phyloP scores from a whole-genome alignment of 2,888 invertebrate species.

The Lochmaea crataegi region DNA sequence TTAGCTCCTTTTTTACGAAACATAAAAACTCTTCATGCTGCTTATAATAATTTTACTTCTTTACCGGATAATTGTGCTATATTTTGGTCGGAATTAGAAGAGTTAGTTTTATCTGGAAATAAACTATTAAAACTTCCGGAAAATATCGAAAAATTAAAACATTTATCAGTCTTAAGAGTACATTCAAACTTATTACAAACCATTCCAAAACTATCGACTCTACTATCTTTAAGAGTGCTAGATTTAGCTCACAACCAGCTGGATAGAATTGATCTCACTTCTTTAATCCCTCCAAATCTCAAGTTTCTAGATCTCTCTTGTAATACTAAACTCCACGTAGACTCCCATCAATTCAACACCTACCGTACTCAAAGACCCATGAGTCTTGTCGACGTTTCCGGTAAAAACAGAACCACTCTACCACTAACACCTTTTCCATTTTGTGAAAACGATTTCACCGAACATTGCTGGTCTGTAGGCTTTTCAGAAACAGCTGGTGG shows the following conservation, averaged over 20 bases:
- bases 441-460: slow-evolving; percentile 71
- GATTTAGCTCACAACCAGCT: slow-evolving; percentile 89
- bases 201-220: slow-evolving; percentile 81
- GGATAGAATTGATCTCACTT: slow-evolving; percentile 80
- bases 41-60: slow-evolving; percentile 81
- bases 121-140: slow-evolving; percentile 80
- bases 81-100: slow-evolving; percentile 84
- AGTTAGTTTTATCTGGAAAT: slow-evolving; percentile 85
- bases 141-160: slow-evolving; percentile 77
- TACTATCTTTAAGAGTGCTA: slow-evolving; percentile 79
- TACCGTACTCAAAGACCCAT: slow-evolving; percentile 83
- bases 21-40: slow-evolving; percentile 78
- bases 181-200: slow-evolving; percentile 84
- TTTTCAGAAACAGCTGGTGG: slow-evolving; percentile 88
- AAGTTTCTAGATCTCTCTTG: slow-evolving; percentile 89
- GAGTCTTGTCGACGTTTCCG: slow-evolving; percentile 87
- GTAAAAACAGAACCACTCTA: slow-evolving; percentile 77
- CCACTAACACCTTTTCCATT: slow-evolving; percentile 69
- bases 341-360: slow-evolving; percentile 83
- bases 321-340: slow-evolving; percentile 84
- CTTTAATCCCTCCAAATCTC: slow-evolving; percentile 82
- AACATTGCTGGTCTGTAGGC: slow-evolving; percentile 82
- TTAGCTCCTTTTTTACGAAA: slow-evolving; percentile 74
- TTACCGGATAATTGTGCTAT: slow-evolving; percentile 80
- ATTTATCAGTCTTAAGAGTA: slow-evolving; percentile 80